Percentiles rank a stretch among this genome's conserved stretches.
phyloP scores from a whole-genome alignment of 1,140 invertebrate genomes.

The Pararge aegeria region DNA sequence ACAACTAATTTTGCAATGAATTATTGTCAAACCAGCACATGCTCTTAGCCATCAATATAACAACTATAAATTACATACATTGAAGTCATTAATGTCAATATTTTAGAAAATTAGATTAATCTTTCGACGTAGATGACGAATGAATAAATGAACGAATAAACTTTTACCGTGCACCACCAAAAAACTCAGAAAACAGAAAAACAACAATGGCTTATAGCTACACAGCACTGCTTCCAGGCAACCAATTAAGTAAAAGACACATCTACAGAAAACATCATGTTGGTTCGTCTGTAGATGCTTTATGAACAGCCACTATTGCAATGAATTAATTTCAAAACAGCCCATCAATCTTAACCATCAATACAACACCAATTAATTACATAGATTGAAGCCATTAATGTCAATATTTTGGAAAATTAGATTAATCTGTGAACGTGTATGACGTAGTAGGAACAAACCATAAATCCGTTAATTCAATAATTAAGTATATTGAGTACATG shows the following conservation, averaged over 20 bases:
- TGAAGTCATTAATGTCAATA: background rate
- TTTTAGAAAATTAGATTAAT: background rate
- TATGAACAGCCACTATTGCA: background rate
- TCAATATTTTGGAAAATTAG: background rate
- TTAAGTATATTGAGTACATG: no score
- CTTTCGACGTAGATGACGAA: background rate
- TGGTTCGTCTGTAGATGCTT: background rate
- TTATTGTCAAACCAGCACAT: background rate
- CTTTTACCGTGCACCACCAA: no score
- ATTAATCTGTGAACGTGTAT: background rate
- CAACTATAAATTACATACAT: background rate
- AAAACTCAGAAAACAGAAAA: no score
- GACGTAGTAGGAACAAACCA: no score
- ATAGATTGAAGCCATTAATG: slow-evolving; percentile 1
- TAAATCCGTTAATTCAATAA: no score
- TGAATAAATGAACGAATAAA: no score
- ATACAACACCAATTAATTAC: background rate
- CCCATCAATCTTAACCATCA: background rate
- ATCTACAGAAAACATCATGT: background rate
- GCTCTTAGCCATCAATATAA: background rate
- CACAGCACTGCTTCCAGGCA: no score
- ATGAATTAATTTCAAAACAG: background rate
- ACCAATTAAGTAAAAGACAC: no score
- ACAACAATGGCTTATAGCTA: no score
- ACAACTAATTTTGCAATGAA: background rate